Evolutionary conservation across 92 coral and sea anemone species (phyloP).

Genomic region (Porites evermanni): DNA sequence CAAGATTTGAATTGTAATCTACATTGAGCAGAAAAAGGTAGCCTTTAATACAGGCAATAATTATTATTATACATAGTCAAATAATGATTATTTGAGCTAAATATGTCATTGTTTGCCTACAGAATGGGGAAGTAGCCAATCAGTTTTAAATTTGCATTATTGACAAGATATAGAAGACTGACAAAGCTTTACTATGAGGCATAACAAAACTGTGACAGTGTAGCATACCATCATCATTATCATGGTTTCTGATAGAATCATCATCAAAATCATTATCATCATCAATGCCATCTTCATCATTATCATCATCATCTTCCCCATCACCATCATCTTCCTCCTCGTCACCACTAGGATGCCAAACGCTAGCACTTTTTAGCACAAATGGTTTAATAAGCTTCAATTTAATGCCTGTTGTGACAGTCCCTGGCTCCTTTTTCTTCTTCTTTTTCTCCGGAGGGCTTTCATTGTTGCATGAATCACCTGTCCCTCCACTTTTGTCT

Average conservation of each 20-base stretch:
- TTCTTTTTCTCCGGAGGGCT: constrained; percentile 19
- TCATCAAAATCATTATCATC: constrained; percentile 20
- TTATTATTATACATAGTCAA: background rate
- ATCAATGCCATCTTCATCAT: constrained; percentile 14
- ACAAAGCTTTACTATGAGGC: too few relatives aligned
- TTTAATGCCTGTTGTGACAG: background rate
- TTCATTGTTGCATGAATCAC: background rate
- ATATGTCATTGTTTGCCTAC: too few relatives aligned
- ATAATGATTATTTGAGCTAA: background rate
- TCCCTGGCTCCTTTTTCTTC: background rate
- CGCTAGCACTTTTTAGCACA: constrained; percentile 29
- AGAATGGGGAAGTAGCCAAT: too few relatives aligned
- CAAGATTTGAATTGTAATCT: constrained; percentile 43
- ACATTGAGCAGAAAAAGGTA: background rate
- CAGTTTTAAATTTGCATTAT: too few relatives aligned
- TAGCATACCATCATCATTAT: too few relatives aligned
- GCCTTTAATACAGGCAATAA: background rate
- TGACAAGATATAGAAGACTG: too few relatives aligned
- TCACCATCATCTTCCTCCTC: constrained; percentile 18
- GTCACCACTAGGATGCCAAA: constrained; percentile 20
- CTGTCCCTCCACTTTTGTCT: constrained; percentile 3
- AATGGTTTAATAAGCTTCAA: constrained; percentile 62
- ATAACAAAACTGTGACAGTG: too few relatives aligned
- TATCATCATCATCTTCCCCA: background rate
- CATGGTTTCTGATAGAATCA: constrained; percentile 27